A percentile compares a stretch with the other conserved stretches of the same genome.
Evolutionary conservation across 30 jellyfish, hydroid and myxozoan species (phyloP).

Genomic region (Mastigias papua): DNA sequence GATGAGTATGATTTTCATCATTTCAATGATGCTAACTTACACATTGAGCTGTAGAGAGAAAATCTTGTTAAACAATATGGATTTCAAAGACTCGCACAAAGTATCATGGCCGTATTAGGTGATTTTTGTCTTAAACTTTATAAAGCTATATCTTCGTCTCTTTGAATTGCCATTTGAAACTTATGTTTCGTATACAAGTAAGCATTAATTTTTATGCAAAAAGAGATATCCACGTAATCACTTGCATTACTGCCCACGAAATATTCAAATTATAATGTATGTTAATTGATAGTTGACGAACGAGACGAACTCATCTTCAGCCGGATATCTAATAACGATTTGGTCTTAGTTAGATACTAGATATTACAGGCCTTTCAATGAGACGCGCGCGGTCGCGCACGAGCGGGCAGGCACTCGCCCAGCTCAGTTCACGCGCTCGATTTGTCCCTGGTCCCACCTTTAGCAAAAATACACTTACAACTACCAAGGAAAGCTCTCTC

Average conservation of each 20-base stretch:
- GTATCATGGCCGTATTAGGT: constrained; percentile 10
- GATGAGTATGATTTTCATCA: constrained; percentile 52
- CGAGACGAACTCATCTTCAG: background rate
- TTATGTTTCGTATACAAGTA: background rate
- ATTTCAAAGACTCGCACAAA: constrained; percentile 1
- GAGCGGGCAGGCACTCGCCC: no score
- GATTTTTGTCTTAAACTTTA: background rate
- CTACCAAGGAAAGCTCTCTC: no score
- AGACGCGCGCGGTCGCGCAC: no score
- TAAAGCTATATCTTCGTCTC: background rate
- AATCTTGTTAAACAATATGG: no score
- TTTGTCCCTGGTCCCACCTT: no score
- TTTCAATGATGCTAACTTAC: constrained; percentile 12
- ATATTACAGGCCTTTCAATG: background rate
- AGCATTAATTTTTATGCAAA: background rate
- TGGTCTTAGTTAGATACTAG: background rate
- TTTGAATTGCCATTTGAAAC: background rate
- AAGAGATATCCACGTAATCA: background rate
- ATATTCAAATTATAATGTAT: background rate
- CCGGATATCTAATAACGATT: background rate
- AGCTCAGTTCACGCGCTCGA: no score
- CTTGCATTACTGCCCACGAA: background rate
- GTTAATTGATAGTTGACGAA: background rate
- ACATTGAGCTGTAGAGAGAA: constrained; percentile 18
- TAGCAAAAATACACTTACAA: no score